Evolutionary conservation across 2,797 vertebrate genomes (phyloP), one percentile per base, ranked within the genome.

Genomic region (Momotus momota): DNA sequence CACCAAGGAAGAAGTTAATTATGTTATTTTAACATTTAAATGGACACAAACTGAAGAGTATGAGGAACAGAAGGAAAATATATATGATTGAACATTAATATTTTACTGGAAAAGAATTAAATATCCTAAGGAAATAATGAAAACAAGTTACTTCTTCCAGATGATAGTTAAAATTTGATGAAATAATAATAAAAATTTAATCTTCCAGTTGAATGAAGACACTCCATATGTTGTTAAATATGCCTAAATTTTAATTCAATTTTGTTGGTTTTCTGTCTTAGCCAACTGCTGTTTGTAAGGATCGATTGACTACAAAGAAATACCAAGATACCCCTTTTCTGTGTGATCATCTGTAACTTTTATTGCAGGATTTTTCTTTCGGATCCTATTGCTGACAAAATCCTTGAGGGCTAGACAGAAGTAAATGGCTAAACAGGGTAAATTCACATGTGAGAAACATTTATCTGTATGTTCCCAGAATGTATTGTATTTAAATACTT

Each of bases 111-210:
- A 93, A 93, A 94, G 40, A 93, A 97, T 90, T 91, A 93, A 97
- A 96, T 95, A 96, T 90, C 95, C 94, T 58, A 93, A 95, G 88
- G 96, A 97, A 96, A 96, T 88, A 94, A 94, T 86, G 66, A 95
- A 97, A 96, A 78, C 65, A 91, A 91, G 93, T 95, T 84, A 86
- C 43, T 95, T 88, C 80, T 94, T 97, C 94, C 93, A 96, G 90
- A 95, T 89, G 91, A 95, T 97, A 86, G 88, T 96, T 97, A 97
- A 97, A 97, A 43, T 97, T 96, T 97, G 93, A 97, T 96, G 95
- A 97, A 96, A 97, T 92, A 96, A 89, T 96, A 94, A 97, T 97
- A 96, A 96, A 97, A 97, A 78, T 49, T 94, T 97, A 93, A 97
- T 96, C 84, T 90, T 93, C 48, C 67, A 89, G 80, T 94, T 95